Conservation (phyloP, 2,888 invertebrate species). For the Limnephilus auricula region DNA sequence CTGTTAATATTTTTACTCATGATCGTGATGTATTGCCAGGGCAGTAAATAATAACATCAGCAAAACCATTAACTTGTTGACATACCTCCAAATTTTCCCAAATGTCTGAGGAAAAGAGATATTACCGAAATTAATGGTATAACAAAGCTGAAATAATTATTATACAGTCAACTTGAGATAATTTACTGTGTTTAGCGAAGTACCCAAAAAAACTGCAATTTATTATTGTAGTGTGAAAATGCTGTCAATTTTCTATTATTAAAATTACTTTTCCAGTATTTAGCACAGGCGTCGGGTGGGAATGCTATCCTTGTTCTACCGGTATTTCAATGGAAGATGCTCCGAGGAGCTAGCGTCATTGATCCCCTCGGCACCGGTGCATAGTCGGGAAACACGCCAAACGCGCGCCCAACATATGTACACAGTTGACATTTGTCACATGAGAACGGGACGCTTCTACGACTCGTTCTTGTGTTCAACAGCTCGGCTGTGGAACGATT, state of each 20-base stretch:
- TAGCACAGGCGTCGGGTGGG: too few relatives aligned
- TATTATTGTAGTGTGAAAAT: background rate
- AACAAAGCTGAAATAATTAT: background rate
- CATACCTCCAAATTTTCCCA: background rate
- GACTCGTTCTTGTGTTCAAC: too few relatives aligned
- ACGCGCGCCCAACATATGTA: too few relatives aligned
- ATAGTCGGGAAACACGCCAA: too few relatives aligned
- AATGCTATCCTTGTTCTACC: too few relatives aligned
- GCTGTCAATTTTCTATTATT: background rate
- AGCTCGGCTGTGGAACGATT: too few relatives aligned
- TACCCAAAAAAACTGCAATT: background rate
- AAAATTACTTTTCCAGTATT: background rate
- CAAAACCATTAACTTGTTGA: constrained; percentile 24
- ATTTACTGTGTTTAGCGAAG: background rate
- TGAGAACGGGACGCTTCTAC: too few relatives aligned
- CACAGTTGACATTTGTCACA: too few relatives aligned
- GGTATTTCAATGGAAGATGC: too few relatives aligned
- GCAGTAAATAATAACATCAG: constrained; percentile 7
- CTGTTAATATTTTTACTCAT: constrained; percentile 2
- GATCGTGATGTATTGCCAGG: background rate
- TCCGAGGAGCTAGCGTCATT: too few relatives aligned
- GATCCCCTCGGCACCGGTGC: too few relatives aligned
- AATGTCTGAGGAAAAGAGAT: background rate
- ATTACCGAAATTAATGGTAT: background rate
- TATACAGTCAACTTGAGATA: background rate